Base-by-base conservation (phyloP, 1,140 invertebrate species). In the Proctacanthus coquilletti region DNA sequence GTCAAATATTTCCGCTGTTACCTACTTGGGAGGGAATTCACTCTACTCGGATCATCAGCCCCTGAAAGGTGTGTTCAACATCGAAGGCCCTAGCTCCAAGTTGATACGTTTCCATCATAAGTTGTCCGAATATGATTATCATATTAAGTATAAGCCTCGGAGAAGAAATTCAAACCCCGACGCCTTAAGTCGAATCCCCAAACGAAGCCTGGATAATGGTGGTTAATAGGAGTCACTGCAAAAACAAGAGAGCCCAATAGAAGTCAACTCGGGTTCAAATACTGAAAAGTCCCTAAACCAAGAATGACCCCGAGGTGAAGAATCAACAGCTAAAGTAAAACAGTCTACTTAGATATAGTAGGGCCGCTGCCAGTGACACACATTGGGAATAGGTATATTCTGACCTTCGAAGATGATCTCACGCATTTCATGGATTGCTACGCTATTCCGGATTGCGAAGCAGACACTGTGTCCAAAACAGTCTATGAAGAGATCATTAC, bases 41-140 rank as follows among this genome's bases (percentile, higher is more conserved):
- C n/a, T n/a, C n/a, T n/a, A n/a, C n/a, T n/a, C 65, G 1, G 69
- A 75, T 42, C 65, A 72, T 43, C 49, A 51, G 43, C 60, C 66
- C 0, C 42, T 72, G n/a, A n/a, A n/a, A n/a, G n/a, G n/a, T n/a
- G n/a, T n/a, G n/a, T n/a, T n/a, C n/a, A 27, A 27, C 23, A 13
- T 27, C 8, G 8, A 27, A 13, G 13, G 13, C 23, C 23, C 23
- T 27, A 27, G 8, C 8, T 9, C 23, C 23, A 27, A 13, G 13
- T 9, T 27, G 23, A 13, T 27, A 13, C 13, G 23, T 27, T 27
- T 27, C 13, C 23, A 27, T 27, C 23, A 27, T 27, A 27, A 27
- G 13, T 13, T 27, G 13, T 27, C 23, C 8, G 23, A 27, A 27
- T 27, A 27, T 27, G 23, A 27, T 27, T 27, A 27, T 27, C 23